A percentile compares a stretch with the other conserved stretches of the same genome.
These are phyloP conservation scores for Tetragonula clypearis DNA, from an alignment of 1,140 invertebrate genomes.

Conservation along the genomic window DNA sequence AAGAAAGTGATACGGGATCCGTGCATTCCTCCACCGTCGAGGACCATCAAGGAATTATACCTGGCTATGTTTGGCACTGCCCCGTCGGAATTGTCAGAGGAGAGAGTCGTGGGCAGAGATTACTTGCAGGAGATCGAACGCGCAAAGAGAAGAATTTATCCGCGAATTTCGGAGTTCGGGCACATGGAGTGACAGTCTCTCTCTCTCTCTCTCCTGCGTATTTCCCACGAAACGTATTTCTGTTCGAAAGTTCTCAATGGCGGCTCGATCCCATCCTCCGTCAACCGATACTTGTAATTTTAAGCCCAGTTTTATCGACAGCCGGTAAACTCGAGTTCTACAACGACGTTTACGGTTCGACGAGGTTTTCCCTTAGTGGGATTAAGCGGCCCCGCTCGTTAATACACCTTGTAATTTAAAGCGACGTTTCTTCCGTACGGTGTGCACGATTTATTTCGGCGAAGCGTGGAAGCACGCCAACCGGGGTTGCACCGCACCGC, in stretches of 20 bases:
- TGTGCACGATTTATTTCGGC: not conserved
- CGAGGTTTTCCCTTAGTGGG: not conserved
- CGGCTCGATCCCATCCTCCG: not conserved
- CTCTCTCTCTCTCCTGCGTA: no score
- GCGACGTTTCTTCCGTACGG: not conserved
- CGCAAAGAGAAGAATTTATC: constrained; percentile 23
- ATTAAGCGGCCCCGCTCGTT: not conserved
- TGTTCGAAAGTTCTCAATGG: not conserved
- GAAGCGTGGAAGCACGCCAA: not conserved
- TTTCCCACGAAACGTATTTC: not conserved
- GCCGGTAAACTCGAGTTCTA: not conserved
- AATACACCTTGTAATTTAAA: constrained; percentile 12
- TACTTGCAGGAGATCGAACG: not conserved
- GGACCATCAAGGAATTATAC: not conserved
- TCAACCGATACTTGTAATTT: not conserved
- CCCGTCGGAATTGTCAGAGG: not conserved
- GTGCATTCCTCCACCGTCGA: constrained; percentile 14
- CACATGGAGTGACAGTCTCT: constrained; percentile 25
- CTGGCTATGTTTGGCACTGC: not conserved
- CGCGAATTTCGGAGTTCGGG: constrained; percentile 52
- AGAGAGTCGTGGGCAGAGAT: not conserved
- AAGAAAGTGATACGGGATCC: constrained; percentile 12
- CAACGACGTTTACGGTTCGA: not conserved
- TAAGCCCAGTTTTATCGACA: not conserved
- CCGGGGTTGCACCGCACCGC: no score